Evolutionary conservation across 2,797 vertebrate genomes (phyloP).

Genomic region (Neolamprologus multifasciatus): DNA sequence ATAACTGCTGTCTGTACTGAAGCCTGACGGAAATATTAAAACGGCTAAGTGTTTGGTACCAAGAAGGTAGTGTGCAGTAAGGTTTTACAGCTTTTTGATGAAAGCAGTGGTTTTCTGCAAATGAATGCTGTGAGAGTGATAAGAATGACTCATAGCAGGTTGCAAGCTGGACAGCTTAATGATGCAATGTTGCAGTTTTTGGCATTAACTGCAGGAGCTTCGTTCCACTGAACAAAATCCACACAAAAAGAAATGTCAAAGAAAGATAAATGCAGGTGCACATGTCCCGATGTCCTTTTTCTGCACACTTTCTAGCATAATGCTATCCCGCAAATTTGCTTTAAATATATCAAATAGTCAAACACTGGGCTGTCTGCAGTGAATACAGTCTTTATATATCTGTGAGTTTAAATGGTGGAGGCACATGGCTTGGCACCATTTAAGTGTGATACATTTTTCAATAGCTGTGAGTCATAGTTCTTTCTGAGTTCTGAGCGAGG

Average conservation of each 20-base stretch:
- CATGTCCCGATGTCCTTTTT: background rate
- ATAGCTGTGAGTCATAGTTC: slow-evolving; percentile 40
- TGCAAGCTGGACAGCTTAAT: background rate
- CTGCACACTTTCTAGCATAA: background rate
- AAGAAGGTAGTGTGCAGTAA: background rate
- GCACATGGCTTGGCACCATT: slow-evolving; percentile 25
- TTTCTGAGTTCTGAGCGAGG: slow-evolving; percentile 5
- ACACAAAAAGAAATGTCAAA: background rate
- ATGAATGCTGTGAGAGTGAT: background rate
- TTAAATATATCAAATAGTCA: background rate
- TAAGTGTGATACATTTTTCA: slow-evolving; percentile 51
- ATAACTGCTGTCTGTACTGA: background rate
- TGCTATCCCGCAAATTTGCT: background rate
- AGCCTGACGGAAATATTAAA: background rate
- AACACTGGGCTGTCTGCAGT: background rate
- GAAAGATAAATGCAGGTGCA: slow-evolving; percentile 5
- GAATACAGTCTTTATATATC: background rate
- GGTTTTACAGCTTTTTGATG: background rate
- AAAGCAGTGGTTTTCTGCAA: background rate
- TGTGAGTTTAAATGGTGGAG: background rate
- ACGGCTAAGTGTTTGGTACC: background rate
- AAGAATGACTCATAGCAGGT: background rate
- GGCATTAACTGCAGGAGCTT: background rate
- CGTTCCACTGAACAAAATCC: background rate
- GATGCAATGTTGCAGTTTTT: background rate